Percentiles rank a stretch among this genome's conserved stretches.
Conservation (phyloP, 2,113 vertebrate species). For the Anhinga anhinga region DNA sequence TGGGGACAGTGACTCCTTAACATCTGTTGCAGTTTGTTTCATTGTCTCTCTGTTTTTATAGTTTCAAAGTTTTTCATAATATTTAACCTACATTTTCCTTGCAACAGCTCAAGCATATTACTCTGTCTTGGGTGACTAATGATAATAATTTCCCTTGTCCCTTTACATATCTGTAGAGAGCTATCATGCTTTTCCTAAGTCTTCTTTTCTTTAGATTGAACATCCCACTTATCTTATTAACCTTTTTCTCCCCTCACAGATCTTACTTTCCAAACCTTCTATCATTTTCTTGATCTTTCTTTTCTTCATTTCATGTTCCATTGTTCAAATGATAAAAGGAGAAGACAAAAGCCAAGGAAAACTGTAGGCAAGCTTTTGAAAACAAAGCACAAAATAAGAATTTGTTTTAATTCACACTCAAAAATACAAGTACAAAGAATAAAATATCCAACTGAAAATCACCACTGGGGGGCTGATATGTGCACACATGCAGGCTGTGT, state of each 20-base stretch:
- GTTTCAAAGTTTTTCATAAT: slow-evolving; percentile 2
- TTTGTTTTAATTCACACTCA: slow-evolving; percentile 57
- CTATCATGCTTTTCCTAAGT: slow-evolving; percentile 44
- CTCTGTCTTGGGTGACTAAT: slow-evolving; percentile 62
- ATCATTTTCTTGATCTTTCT: slow-evolving; percentile 49
- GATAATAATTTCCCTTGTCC: slow-evolving; percentile 64
- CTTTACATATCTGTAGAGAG: slow-evolving; percentile 46
- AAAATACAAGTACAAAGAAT: slow-evolving; percentile 49
- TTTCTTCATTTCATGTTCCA: slow-evolving; percentile 39
- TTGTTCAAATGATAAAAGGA: slow-evolving; percentile 32
- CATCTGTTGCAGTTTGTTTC: slow-evolving; percentile 21
- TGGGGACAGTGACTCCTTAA: background rate
- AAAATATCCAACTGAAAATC: slow-evolving; percentile 49
- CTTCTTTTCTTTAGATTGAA: slow-evolving; percentile 46
- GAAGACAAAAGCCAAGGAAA: slow-evolving; percentile 47
- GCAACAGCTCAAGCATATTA: slow-evolving; percentile 43
- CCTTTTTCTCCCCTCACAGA: slow-evolving; percentile 14
- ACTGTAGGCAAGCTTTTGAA: slow-evolving; percentile 60
- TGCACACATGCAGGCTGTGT: slow-evolving; percentile 20
- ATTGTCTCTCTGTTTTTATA: slow-evolving; percentile 21
- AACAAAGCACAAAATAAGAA: slow-evolving; percentile 63
- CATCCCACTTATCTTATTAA: slow-evolving; percentile 57
- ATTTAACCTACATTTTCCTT: slow-evolving; percentile 53
- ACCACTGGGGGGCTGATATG: slow-evolving; percentile 43
- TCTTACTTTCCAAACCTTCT: slow-evolving; percentile 44